Conservation (phyloP, 2,113 vertebrate species). For the Vimba vimba region DNA sequence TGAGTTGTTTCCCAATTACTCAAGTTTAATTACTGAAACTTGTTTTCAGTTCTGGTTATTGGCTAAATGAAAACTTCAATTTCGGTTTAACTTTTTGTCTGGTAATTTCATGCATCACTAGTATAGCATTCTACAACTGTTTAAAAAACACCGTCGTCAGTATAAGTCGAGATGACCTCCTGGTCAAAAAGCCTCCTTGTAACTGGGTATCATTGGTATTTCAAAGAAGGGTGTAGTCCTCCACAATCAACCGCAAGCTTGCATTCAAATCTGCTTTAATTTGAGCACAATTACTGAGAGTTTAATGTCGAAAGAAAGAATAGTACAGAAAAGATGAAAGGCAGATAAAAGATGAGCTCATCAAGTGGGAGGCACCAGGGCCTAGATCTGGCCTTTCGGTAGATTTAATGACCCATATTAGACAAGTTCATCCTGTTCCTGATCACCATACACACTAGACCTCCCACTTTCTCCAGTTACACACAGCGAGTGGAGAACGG, state of each 20-base stretch:
- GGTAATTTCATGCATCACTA: too few relatives aligned
- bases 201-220: background rate
- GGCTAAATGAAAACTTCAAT: background rate
- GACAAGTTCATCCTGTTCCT: slow-evolving; percentile 16
- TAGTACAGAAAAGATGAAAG: slow-evolving; percentile 11
- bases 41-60: background rate
- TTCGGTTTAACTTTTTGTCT: background rate
- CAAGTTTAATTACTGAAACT: background rate
- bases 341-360: slow-evolving; percentile 1
- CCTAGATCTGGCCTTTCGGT: background rate
- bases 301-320: slow-evolving; percentile 1
- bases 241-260: background rate
- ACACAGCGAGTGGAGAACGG: background rate
- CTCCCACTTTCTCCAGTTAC: slow-evolving; percentile 12
- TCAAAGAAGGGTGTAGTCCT: background rate
- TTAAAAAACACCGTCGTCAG: background rate
- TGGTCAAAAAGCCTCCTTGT: background rate
- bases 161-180: background rate
- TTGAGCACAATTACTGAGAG: slow-evolving; percentile 14
- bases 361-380: background rate
- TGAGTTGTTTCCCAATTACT: background rate
- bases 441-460: background rate
- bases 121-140: too few relatives aligned
- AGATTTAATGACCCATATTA: background rate
- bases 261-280: background rate